Conservation (phyloP, 2,888 invertebrate genomes). For the Meandrusa payeni region DNA sequence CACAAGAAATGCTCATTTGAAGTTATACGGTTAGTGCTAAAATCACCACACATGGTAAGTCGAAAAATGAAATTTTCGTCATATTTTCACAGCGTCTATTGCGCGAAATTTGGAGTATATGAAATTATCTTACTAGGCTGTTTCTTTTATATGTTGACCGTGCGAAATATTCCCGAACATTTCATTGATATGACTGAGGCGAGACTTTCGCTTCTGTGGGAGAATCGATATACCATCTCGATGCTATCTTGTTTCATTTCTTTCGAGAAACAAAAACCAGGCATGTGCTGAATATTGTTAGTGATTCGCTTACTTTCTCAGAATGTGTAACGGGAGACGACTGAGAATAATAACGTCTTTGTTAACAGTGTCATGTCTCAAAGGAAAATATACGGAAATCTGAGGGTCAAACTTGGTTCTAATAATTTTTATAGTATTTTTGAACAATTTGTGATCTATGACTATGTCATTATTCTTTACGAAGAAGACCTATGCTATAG, state of each 20-base stretch:
- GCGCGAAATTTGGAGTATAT: not conserved
- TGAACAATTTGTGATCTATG: too few relatives aligned
- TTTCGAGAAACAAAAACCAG: slow-evolving; percentile 13
- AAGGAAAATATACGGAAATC: too few relatives aligned
- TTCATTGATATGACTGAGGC: slow-evolving; percentile 10
- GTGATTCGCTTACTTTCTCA: slow-evolving; percentile 21
- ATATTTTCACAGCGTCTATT: slow-evolving; percentile 1
- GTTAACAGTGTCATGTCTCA: slow-evolving; percentile 3
- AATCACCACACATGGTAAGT: too few relatives aligned
- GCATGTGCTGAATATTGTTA: slow-evolving; percentile 15
- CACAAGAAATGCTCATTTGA: too few relatives aligned
- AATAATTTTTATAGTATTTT: too few relatives aligned
- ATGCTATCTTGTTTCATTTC: slow-evolving; percentile 19
- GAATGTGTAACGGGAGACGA: slow-evolving; percentile 16
- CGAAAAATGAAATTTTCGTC: not conserved
- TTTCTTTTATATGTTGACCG: slow-evolving; percentile 4
- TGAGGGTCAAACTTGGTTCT: too few relatives aligned
- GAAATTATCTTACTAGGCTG: not conserved
- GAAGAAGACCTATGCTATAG: too few relatives aligned
- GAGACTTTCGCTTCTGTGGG: slow-evolving; percentile 22
- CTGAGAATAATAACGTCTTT: slow-evolving; percentile 9
- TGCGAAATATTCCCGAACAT: slow-evolving; percentile 18
- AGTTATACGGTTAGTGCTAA: too few relatives aligned
- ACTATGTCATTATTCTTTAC: too few relatives aligned
- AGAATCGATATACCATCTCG: slow-evolving; percentile 14